A percentile compares a stretch with the other conserved stretches of the same genome.
Conservation (phyloP, 2,113 vertebrate genomes). For the Plecturocebus donacophilus region DNA sequence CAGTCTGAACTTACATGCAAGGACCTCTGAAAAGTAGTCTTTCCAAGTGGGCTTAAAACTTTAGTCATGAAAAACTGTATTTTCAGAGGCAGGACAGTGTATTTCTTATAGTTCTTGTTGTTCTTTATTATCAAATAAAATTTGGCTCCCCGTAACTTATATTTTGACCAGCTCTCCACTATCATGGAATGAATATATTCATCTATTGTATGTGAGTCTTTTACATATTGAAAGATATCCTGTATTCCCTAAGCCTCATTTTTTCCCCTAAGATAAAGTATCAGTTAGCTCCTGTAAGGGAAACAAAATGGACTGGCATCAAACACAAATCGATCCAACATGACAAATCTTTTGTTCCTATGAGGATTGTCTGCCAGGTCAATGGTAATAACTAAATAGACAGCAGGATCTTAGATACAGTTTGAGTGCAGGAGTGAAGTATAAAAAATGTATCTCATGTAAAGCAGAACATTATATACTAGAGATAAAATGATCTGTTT, state of each 20-base stretch:
- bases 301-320: not conserved
- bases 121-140: not conserved
- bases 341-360: not conserved
- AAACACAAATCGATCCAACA: not conserved
- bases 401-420: not conserved
- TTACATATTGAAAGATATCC: not conserved
- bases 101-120: not conserved
- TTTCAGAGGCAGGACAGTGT: not conserved
- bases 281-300: not conserved
- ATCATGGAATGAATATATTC: not conserved
- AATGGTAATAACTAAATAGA: not conserved
- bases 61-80: not conserved
- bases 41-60: not conserved
- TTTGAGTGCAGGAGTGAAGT: not conserved
- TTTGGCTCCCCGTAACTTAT: not conserved
- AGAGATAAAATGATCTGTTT: not conserved
- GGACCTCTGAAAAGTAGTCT: not conserved
- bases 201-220: not conserved
- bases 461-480: not conserved
- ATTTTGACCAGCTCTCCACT: not conserved
- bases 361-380: not conserved
- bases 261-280: not conserved
- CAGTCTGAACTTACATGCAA: not conserved
- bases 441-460: not conserved
- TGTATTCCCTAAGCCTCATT: not conserved